A percentile compares a stretch with the other conserved stretches of the same genome.
Evolutionary conservation across 2,888 invertebrate genomes (phyloP).

Genomic region (Tryphoninae sp.): DNA sequence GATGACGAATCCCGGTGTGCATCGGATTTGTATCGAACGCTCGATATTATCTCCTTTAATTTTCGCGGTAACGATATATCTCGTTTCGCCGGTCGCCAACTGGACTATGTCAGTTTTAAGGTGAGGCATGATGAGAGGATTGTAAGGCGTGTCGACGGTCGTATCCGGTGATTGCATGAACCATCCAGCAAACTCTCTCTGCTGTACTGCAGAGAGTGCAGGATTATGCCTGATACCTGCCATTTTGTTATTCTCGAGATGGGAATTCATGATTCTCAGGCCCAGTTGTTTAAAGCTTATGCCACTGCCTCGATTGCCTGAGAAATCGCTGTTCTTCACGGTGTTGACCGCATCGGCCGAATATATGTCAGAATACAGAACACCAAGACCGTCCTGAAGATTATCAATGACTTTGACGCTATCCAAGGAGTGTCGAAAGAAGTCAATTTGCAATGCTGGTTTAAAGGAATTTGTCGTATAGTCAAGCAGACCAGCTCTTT

Average conservation of each 20-base stretch:
- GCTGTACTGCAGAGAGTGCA: constrained; percentile 90
- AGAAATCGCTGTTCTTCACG: constrained; percentile 92
- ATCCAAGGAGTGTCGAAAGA: constrained; percentile 91
- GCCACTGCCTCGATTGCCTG: constrained; percentile 93
- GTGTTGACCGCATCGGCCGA: constrained; percentile 91
- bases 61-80: constrained; percentile 89
- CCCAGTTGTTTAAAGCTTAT: constrained; percentile 95
- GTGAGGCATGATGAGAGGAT: constrained; percentile 88
- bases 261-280: constrained; percentile 89
- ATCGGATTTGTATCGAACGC: constrained; percentile 79
- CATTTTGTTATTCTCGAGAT: constrained; percentile 91
- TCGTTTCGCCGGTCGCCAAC: constrained; percentile 88
- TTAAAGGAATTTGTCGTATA: constrained; percentile 94
- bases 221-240: constrained; percentile 97
- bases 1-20: constrained; percentile 92
- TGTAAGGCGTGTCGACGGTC: constrained; percentile 87
- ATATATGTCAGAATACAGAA: constrained; percentile 96
- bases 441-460: constrained; percentile 94
- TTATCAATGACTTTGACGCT: constrained; percentile 92
- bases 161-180: constrained; percentile 87
- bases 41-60: constrained; percentile 82
- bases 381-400: constrained; percentile 95
- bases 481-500: constrained; percentile 96
- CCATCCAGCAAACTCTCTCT: constrained; percentile 96
- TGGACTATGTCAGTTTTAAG: constrained; percentile 83